A percentile compares a stretch with the other conserved stretches of the same genome.
These are phyloP conservation scores for Alloplasta piceator DNA, from an alignment of 2,888 invertebrate genomes.

Conservation along the genomic window DNA sequence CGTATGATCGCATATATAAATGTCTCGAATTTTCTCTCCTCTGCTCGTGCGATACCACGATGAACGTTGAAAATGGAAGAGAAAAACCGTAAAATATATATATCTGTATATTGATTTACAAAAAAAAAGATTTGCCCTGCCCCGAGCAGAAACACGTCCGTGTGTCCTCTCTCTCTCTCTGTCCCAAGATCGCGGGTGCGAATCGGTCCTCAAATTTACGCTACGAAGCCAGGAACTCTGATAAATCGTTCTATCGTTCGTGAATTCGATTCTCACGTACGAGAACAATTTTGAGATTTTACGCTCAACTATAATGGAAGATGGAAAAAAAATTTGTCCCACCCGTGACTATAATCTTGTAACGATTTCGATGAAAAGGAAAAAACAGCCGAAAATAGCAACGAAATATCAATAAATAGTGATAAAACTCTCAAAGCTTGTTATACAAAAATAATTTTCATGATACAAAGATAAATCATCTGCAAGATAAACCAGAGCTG, in stretches of 20 bases:
- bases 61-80: constrained; percentile 57
- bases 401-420: too few relatives aligned
- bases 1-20: constrained; percentile 70
- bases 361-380: too few relatives aligned
- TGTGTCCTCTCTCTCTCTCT: constrained; percentile 10
- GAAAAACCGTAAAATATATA: background rate
- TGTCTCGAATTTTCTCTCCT: constrained; percentile 73
- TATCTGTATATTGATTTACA: background rate
- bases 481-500: too few relatives aligned
- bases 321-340: too few relatives aligned
- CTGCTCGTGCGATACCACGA: constrained; percentile 68
- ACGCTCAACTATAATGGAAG: background rate
- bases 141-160: constrained; percentile 48
- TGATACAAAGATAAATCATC: too few relatives aligned
- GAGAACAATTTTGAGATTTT: constrained; percentile 54
- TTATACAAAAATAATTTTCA: too few relatives aligned
- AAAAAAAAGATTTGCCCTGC: background rate
- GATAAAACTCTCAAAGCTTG: too few relatives aligned
- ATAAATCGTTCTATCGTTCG: constrained; percentile 56
- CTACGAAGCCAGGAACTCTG: constrained; percentile 44
- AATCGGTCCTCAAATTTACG: constrained; percentile 64
- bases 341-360: too few relatives aligned
- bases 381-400: too few relatives aligned
- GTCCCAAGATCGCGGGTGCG: constrained; percentile 47
- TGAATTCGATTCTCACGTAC: constrained; percentile 62